phyloP scores from a whole-genome alignment of 2,888 invertebrate genomes.

The Drosophila dives region DNA sequence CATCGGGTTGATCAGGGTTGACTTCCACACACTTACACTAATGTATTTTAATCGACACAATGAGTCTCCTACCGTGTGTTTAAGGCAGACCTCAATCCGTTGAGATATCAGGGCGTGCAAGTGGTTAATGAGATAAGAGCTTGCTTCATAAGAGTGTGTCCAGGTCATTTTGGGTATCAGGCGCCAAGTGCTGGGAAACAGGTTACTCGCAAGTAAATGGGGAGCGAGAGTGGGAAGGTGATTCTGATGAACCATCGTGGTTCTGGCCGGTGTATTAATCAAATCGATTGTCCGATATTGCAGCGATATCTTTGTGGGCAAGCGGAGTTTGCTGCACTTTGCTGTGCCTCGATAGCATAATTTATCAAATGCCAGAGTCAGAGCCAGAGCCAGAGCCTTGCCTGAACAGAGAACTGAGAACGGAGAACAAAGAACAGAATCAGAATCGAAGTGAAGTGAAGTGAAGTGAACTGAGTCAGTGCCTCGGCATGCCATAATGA shows the following conservation, averaged over 20 bases:
- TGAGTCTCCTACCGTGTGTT: neutral
- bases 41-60: neutral
- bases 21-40: neutral
- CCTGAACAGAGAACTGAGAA: slow-evolving; percentile 11
- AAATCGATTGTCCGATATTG: slow-evolving; percentile 73
- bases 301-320: slow-evolving; percentile 48
- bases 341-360: slow-evolving; percentile 61
- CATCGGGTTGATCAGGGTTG: neutral
- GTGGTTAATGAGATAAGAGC: slow-evolving; percentile 69
- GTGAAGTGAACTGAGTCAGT: slow-evolving; percentile 65
- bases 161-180: slow-evolving; percentile 14
- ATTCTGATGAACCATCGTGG: slow-evolving; percentile 30
- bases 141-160: slow-evolving; percentile 10
- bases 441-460: neutral
- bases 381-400: slow-evolving; percentile 5
- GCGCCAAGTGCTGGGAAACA: slow-evolving; percentile 40
- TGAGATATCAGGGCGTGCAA: slow-evolving; percentile 65
- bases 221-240: neutral
- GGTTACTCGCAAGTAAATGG: slow-evolving; percentile 17
- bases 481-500: slow-evolving; percentile 76
- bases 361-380: slow-evolving; percentile 62
- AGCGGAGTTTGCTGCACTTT: slow-evolving; percentile 61
- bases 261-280: slow-evolving; percentile 69
- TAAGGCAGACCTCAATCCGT: slow-evolving; percentile 69
- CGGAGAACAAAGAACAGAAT: slow-evolving; percentile 1